Percentiles rank a stretch among this genome's conserved stretches.
These are phyloP conservation scores for Lota lota DNA, from an alignment of 2,113 vertebrate species.

Conservation along the genomic window DNA sequence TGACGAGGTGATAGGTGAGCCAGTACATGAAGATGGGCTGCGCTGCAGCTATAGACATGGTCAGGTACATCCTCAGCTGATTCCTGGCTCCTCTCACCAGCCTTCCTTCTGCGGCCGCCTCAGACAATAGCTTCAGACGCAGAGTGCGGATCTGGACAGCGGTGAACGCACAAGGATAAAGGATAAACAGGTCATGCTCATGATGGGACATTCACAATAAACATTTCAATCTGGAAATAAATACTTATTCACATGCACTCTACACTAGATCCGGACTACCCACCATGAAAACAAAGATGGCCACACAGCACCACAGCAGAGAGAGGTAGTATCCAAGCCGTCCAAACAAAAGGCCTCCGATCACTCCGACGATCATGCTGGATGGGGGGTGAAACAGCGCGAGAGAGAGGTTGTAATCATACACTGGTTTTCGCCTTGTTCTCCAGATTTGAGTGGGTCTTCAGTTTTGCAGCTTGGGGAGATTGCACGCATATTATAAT, in stretches of 20 bases:
- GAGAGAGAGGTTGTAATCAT: not conserved
- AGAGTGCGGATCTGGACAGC: conserved; percentile 80
- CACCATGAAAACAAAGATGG: conserved; percentile 87
- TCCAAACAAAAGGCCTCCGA: conserved; percentile 85
- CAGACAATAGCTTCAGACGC: conserved; percentile 86
- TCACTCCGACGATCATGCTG: conserved; percentile 86
- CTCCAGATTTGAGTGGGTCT: no score
- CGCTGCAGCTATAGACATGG: conserved; percentile 84
- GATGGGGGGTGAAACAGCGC: not conserved
- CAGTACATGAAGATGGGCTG: conserved; percentile 94
- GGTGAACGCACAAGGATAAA: not conserved
- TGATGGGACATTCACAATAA: no score
- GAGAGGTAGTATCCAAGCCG: conserved; percentile 81
- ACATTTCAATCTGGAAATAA: no score
- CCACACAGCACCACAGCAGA: conserved; percentile 84
- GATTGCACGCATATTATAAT: no score
- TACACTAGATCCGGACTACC: conserved; percentile 19
- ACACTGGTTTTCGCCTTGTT: not conserved
- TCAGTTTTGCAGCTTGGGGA: no score
- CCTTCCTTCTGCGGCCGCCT: conserved; percentile 81
- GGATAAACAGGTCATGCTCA: not conserved
- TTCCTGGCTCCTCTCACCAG: conserved; percentile 81
- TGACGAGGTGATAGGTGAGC: conserved; percentile 89
- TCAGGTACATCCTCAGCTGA: conserved; percentile 92
- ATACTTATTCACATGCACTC: no score